A percentile compares a stretch with the other conserved stretches of the same genome.
Conservation (phyloP, 1,140 invertebrate species). For the Papilio polytes region DNA sequence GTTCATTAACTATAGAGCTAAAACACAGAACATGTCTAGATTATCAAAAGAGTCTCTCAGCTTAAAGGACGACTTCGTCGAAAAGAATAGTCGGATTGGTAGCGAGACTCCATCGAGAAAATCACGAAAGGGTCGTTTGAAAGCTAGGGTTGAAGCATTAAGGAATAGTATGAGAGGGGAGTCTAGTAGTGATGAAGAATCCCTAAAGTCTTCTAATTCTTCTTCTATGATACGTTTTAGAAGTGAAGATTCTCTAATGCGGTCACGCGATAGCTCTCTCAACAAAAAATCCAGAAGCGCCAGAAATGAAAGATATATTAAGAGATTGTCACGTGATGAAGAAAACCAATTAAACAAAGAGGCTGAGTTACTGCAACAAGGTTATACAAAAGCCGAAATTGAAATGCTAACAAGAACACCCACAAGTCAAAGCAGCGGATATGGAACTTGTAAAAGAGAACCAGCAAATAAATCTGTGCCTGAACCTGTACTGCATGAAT, state of each 20-base stretch:
- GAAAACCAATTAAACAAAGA: constrained; percentile 85
- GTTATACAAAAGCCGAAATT: constrained; percentile 80
- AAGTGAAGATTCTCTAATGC: constrained; percentile 87
- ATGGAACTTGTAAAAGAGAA: constrained; percentile 80
- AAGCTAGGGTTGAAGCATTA: constrained; percentile 87
- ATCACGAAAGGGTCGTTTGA: constrained; percentile 84
- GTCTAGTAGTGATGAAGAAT: constrained; percentile 91
- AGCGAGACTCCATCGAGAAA: constrained; percentile 84
- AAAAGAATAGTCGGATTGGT: constrained; percentile 75
- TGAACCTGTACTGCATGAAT: constrained; percentile 65
- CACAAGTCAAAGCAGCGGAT: constrained; percentile 80
- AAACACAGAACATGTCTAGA: constrained; percentile 65
- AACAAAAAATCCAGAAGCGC: constrained; percentile 85
- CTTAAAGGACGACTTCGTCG: constrained; percentile 67
- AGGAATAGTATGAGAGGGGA: constrained; percentile 85
- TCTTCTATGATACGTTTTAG: constrained; percentile 86
- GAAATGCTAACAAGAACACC: constrained; percentile 80
- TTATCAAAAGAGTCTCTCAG: constrained; percentile 72
- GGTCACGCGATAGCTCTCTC: constrained; percentile 83
- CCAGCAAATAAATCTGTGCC: constrained; percentile 63
- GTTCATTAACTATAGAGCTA: constrained; percentile 78
- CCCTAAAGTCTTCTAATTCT: constrained; percentile 86
- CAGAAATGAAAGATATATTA: constrained; percentile 91
- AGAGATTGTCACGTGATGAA: constrained; percentile 89
- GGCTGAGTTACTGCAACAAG: constrained; percentile 81